Percentiles rank a stretch among this genome's conserved stretches.
phyloP scores from a whole-genome alignment of 2,113 vertebrate species.

The Petaurus breviceps region DNA sequence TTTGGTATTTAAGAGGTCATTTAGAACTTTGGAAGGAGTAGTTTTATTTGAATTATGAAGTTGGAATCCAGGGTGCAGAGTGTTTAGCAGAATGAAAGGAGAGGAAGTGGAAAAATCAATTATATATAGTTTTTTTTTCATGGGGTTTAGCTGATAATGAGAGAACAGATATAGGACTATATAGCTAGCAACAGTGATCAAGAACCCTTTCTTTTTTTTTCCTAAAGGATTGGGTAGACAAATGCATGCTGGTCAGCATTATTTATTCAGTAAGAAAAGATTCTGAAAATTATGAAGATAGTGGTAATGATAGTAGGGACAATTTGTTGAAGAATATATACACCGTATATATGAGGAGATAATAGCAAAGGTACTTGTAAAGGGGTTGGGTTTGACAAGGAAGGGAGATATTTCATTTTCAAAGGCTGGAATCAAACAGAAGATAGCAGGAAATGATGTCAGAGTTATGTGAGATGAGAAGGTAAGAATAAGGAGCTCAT shows the following conservation, averaged over 20 bases:
- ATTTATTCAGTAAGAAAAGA: neutral
- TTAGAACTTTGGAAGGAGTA: neutral
- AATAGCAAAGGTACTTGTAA: neutral
- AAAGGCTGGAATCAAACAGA: neutral
- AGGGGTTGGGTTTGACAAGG: neutral
- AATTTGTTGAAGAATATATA: neutral
- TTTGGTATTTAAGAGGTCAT: neutral
- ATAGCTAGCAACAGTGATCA: neutral
- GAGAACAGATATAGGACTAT: too few relatives aligned
- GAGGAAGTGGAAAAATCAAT: too few relatives aligned
- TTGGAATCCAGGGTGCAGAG: too few relatives aligned
- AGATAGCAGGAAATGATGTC: neutral
- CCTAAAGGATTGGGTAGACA: neutral
- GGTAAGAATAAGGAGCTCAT: too few relatives aligned
- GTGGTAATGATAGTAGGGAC: too few relatives aligned
- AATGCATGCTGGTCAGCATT: neutral
- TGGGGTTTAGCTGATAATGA: too few relatives aligned
- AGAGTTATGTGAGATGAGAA: neutral
- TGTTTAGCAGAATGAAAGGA: too few relatives aligned
- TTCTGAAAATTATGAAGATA: neutral
- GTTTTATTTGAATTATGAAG: neutral
- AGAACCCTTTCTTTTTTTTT: neutral
- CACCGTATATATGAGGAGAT: neutral
- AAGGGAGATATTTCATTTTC: neutral
- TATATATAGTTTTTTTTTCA: neutral